Evolutionary conservation across 2,113 vertebrate species (phyloP).

Genomic region (Ageneiosus marmoratus): DNA sequence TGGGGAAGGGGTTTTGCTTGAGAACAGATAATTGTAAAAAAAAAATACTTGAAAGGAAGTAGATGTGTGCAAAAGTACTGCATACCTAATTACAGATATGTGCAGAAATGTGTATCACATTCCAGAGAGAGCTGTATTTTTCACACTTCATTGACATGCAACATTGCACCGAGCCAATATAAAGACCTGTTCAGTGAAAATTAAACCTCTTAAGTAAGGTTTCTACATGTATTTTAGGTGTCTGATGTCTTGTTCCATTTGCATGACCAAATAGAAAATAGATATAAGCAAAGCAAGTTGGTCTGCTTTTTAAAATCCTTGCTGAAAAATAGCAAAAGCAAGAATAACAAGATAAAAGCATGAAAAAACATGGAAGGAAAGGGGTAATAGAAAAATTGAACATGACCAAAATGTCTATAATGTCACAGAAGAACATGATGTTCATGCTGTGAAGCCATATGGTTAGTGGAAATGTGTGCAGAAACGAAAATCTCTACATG

Average conservation of each 20-base stretch:
- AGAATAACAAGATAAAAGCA: not conserved
- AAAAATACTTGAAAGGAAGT: not conserved
- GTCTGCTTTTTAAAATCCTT: not conserved
- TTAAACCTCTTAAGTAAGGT: too few species aligned
- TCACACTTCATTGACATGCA: not conserved
- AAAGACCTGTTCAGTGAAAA: not conserved
- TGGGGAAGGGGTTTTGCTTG: not conserved
- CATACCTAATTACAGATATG: not conserved
- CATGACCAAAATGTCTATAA: conserved; percentile 5
- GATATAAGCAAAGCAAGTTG: not conserved
- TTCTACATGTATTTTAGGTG: not conserved
- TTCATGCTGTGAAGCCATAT: conserved; percentile 41
- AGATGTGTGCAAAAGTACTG: not conserved
- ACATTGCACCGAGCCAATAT: not conserved
- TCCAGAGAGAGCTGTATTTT: not conserved
- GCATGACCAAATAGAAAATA: not conserved
- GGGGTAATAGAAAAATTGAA: conserved; percentile 14
- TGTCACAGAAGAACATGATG: conserved; percentile 12
- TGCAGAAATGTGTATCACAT: not conserved
- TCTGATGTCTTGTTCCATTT: not conserved
- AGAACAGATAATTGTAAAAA: conserved; percentile 1
- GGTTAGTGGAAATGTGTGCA: not conserved
- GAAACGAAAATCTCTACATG: conserved; percentile 25
- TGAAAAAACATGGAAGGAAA: not conserved
- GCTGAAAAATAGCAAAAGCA: not conserved